Percentiles rank a stretch among this genome's conserved stretches.
These are phyloP conservation scores for Oncorhynchus masou DNA, from an alignment of 2,113 vertebrate species.

Conservation along the genomic window DNA sequence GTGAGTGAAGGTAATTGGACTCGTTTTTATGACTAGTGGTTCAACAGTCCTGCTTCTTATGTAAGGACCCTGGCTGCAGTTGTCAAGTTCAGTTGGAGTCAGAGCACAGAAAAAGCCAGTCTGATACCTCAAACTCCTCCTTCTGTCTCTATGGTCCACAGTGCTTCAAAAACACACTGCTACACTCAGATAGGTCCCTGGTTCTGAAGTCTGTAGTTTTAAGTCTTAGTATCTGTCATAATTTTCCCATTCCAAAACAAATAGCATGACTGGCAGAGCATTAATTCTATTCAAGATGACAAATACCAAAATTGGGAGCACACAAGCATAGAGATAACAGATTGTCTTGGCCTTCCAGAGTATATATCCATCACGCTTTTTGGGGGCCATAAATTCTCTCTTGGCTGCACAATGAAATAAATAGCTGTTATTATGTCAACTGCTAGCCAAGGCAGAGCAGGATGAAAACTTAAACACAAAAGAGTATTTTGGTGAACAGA, in stretches of 20 bases:
- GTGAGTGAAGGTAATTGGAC: neutral
- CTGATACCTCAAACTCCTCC: conserved; percentile 24
- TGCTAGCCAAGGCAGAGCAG: conserved; percentile 35
- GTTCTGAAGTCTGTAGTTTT: conserved; percentile 12
- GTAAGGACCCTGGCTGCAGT: conserved; percentile 42
- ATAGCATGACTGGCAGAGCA: neutral
- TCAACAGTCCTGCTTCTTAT: conserved; percentile 42
- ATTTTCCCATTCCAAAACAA: conserved; percentile 19
- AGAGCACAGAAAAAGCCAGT: conserved; percentile 36
- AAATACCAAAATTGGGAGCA: neutral
- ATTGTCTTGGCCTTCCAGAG: conserved; percentile 34
- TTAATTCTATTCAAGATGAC: conserved; percentile 5
- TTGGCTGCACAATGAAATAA: conserved; percentile 17
- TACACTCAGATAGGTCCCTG: conserved; percentile 32
- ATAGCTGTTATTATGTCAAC: neutral
- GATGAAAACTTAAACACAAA: conserved; percentile 40
- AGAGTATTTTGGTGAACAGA: conserved; percentile 10
- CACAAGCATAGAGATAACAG: conserved; percentile 12
- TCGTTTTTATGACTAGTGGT: conserved; percentile 17
- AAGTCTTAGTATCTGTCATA: conserved; percentile 12
- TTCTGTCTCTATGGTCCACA: neutral
- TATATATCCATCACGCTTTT: conserved; percentile 39
- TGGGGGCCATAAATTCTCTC: neutral
- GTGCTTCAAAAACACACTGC: conserved; percentile 13
- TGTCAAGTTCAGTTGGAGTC: conserved; percentile 33